phyloP scores from a whole-genome alignment of 2,888 invertebrate genomes.

The Oscheius myriophilus region DNA sequence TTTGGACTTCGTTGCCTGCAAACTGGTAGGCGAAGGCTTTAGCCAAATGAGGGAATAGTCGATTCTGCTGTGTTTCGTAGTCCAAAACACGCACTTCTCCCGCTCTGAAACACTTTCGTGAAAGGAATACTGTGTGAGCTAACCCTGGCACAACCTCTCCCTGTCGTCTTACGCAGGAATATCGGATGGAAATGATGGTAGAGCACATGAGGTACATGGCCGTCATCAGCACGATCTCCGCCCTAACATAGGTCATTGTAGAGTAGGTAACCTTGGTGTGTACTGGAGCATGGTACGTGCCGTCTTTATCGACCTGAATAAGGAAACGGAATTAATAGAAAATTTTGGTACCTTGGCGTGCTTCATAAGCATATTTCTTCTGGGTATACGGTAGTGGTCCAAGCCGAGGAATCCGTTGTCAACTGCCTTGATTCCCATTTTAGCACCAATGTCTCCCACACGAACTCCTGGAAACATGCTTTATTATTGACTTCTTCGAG shows the following conservation, averaged over 20 bases:
- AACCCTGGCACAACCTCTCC: slow-evolving; percentile 85
- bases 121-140: slow-evolving; percentile 41
- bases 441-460: slow-evolving; percentile 92
- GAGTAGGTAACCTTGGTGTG: slow-evolving; percentile 87
- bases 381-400: slow-evolving; percentile 85
- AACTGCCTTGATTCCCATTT: slow-evolving; percentile 88
- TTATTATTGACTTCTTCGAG: no score
- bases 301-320: slow-evolving; percentile 76
- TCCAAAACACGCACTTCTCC: slow-evolving; percentile 91
- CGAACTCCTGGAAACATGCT: slow-evolving; percentile 78
- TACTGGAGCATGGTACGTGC: slow-evolving; percentile 85
- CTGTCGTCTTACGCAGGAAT: slow-evolving; percentile 88
- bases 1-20: slow-evolving; percentile 69
- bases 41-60: slow-evolving; percentile 83
- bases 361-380: slow-evolving; percentile 91
- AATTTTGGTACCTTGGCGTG: slow-evolving; percentile 80
- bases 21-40: slow-evolving; percentile 83
- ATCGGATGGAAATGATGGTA: slow-evolving; percentile 87
- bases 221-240: slow-evolving; percentile 90
- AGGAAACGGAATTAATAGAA: no score
- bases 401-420: slow-evolving; percentile 93
- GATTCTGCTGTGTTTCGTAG: slow-evolving; percentile 91
- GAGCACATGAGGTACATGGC: slow-evolving; percentile 80
- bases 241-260: slow-evolving; percentile 81
- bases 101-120: slow-evolving; percentile 77